Evolutionary conservation across 1,140 invertebrate genomes (phyloP).

Genomic region (Liolophura sinensis): DNA sequence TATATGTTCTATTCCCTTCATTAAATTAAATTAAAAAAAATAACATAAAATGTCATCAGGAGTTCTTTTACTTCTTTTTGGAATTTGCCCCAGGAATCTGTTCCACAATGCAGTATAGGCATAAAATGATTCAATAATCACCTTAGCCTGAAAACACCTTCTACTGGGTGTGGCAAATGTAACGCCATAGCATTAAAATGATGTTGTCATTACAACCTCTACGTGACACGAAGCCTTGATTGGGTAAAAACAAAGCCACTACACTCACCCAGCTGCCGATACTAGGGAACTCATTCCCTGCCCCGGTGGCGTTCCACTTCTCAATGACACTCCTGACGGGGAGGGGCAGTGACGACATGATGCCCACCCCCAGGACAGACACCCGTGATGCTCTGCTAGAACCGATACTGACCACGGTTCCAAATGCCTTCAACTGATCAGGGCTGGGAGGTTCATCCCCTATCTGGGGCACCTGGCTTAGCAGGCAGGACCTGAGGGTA

Average conservation of each 20-base stretch:
- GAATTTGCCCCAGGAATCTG: no score
- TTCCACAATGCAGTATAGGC: no score
- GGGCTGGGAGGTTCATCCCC: conserved; percentile 35
- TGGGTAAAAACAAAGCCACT: conserved; percentile 34
- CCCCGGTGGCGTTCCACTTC: conserved; percentile 66
- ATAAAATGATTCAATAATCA: no score
- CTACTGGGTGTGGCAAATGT: not conserved
- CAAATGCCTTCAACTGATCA: conserved; percentile 57
- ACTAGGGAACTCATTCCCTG: conserved; percentile 61
- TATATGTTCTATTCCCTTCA: no score
- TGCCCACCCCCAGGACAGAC: conserved; percentile 62
- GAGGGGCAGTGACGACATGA: conserved; percentile 65
- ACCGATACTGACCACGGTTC: conserved; percentile 65
- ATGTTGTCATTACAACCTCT: not conserved
- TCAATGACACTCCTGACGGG: conserved; percentile 66
- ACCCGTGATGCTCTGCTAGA: conserved; percentile 62
- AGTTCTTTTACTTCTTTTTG: no score
- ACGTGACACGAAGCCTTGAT: conserved; percentile 7
- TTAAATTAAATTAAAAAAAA: no score
- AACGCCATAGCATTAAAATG: not conserved
- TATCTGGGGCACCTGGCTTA: conserved; percentile 59
- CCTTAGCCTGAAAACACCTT: not conserved
- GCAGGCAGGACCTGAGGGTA: conserved; percentile 50
- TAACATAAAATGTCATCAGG: no score
- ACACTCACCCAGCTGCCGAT: conserved; percentile 56